Conservation (phyloP, 2,797 vertebrate genomes). For the Macroramphosus scolopax region DNA sequence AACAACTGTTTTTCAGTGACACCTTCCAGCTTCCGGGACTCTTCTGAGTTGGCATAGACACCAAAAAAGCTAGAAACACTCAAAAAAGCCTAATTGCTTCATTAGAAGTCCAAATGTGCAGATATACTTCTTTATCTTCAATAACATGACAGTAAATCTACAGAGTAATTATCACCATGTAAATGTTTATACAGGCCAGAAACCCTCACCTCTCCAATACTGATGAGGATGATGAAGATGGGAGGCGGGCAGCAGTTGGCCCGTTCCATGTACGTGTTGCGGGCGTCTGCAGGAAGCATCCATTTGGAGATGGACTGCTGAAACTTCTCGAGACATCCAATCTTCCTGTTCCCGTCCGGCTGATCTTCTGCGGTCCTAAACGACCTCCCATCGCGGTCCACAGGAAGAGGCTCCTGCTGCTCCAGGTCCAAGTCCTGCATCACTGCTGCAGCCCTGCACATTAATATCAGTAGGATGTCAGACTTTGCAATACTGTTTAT, state of each 20-base stretch:
- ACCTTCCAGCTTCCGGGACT: too few species aligned
- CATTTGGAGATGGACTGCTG: conserved; percentile 80
- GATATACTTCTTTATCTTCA: too few species aligned
- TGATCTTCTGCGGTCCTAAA: neutral
- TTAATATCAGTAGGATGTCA: too few species aligned
- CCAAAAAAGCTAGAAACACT: too few species aligned
- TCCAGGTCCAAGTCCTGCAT: conserved; percentile 68
- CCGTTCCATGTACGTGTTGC: conserved; percentile 78
- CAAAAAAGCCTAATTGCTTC: too few species aligned
- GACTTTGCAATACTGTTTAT: too few species aligned
- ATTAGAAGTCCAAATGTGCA: too few species aligned
- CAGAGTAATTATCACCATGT: too few species aligned
- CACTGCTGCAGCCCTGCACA: conserved; percentile 16
- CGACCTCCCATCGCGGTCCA: conserved; percentile 33
- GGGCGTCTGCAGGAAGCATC: conserved; percentile 82
- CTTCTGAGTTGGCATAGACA: too few species aligned
- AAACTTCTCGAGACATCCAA: conserved; percentile 72
- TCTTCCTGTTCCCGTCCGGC: conserved; percentile 1
- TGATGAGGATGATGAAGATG: conserved; percentile 88
- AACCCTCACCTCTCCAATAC: conserved; percentile 81
- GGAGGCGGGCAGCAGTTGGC: conserved; percentile 88
- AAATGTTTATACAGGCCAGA: too few species aligned
- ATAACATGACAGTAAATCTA: too few species aligned
- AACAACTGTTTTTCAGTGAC: too few species aligned
- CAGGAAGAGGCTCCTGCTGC: conserved; percentile 53